These are phyloP conservation scores for Caenorhabditis imperialis DNA, from an alignment of 2,888 invertebrate species.

Conservation along the genomic window DNA sequence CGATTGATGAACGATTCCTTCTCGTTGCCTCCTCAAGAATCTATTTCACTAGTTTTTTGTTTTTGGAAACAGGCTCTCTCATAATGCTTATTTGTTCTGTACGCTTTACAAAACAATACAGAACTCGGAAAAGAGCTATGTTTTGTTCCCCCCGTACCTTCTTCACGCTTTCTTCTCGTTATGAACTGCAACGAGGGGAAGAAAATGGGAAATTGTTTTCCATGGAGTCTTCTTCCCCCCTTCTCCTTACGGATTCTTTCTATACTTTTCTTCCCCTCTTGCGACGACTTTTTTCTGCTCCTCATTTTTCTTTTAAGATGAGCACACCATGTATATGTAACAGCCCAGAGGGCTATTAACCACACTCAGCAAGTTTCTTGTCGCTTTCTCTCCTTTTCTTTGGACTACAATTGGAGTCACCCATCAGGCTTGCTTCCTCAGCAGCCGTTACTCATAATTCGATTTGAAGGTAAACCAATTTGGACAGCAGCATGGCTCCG, in stretches of 20 bases:
- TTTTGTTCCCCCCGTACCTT: too few relatives aligned
- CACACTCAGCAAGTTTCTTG: slow-evolving; percentile 49
- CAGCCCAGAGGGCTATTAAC: slow-evolving; percentile 52
- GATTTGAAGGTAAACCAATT: slow-evolving; percentile 53
- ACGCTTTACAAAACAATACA: too few relatives aligned
- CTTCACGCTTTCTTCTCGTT: slow-evolving; percentile 6
- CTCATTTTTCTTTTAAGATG: slow-evolving; percentile 36
- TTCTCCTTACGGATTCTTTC: slow-evolving; percentile 11
- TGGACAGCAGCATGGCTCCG: slow-evolving; percentile 7
- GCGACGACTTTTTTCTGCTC: slow-evolving; percentile 5
- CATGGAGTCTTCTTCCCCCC: slow-evolving; percentile 10
- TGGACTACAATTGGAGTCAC: slow-evolving; percentile 33
- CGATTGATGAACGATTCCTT: too few relatives aligned
- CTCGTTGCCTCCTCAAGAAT: too few relatives aligned
- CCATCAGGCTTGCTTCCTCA: slow-evolving; percentile 44
- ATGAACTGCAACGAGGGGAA: slow-evolving; percentile 22
- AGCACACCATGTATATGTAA: slow-evolving; percentile 43
- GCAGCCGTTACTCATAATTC: slow-evolving; percentile 52
- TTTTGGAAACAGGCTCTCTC: too few relatives aligned
- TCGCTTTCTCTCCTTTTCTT: slow-evolving; percentile 32
- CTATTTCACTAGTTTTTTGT: too few relatives aligned
- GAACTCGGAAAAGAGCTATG: too few relatives aligned
- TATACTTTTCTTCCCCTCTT: slow-evolving; percentile 1
- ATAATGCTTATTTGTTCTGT: too few relatives aligned
- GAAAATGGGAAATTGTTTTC: slow-evolving; percentile 38